Evolutionary conservation across 2,797 vertebrate species (phyloP).

Genomic region (Margarornis squamiger): DNA sequence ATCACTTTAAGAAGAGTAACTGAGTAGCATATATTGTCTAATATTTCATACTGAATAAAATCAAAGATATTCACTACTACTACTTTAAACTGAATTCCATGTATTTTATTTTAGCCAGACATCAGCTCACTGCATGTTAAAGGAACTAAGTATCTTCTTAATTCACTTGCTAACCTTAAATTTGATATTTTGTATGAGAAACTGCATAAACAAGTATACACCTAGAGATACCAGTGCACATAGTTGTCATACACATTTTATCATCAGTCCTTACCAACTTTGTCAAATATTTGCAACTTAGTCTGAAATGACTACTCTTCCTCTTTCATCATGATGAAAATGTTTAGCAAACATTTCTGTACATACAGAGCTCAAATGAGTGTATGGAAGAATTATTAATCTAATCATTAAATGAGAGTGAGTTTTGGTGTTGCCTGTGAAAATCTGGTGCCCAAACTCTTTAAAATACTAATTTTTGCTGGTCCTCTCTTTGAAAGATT

Average conservation of each 20-base stretch:
- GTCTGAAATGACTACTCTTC: not conserved
- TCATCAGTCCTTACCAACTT: not conserved
- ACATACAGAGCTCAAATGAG: not conserved
- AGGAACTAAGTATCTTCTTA: conserved; percentile 25
- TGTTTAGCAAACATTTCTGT: not conserved
- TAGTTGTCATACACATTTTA: not conserved
- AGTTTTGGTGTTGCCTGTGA: not conserved
- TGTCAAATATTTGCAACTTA: not conserved
- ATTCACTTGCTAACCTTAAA: not conserved
- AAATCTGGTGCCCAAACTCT: not conserved
- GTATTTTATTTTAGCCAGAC: not conserved
- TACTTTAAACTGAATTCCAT: not conserved
- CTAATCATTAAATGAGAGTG: not conserved
- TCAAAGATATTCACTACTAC: not conserved
- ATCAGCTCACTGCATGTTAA: not conserved
- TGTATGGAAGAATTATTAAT: not conserved
- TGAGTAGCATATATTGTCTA: not conserved
- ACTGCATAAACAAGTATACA: fast-evolving
- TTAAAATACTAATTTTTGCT: not conserved
- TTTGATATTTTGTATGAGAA: not conserved
- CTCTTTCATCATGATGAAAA: not conserved
- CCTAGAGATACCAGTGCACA: not conserved
- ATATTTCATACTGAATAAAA: conserved; percentile 16
- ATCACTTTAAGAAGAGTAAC: not conserved
- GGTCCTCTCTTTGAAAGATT: not conserved